Percentiles rank a stretch among this genome's conserved stretches.
phyloP scores from a whole-genome alignment of 2,888 invertebrate genomes.

The Cataglyphis albicans region DNA sequence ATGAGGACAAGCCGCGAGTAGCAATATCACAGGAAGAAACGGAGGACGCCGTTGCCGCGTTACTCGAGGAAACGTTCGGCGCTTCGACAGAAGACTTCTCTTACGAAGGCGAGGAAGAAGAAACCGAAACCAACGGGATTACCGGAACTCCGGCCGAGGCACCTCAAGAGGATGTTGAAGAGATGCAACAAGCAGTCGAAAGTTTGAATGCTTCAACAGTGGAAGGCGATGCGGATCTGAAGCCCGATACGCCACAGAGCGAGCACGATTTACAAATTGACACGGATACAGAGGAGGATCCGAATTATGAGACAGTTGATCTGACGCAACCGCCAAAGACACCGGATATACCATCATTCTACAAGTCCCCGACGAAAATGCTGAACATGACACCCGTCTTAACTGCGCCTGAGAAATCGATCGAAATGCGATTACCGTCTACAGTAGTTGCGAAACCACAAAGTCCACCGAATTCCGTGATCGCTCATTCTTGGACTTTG shows the following conservation, averaged over 20 bases:
- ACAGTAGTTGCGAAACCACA: constrained; percentile 70
- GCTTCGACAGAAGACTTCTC: constrained; percentile 87
- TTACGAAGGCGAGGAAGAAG: constrained; percentile 86
- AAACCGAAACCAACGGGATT: constrained; percentile 83
- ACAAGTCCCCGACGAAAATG: constrained; percentile 85
- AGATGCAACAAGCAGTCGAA: constrained; percentile 94
- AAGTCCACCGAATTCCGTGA: constrained; percentile 86
- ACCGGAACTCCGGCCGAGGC: constrained; percentile 87
- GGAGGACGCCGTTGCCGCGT: constrained; percentile 95
- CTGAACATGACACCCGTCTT: constrained; percentile 53
- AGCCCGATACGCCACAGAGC: constrained; percentile 94
- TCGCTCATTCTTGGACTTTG: constrained; percentile 88
- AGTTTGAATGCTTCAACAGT: constrained; percentile 90
- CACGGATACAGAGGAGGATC: constrained; percentile 93
- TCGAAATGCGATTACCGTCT: constrained; percentile 72
- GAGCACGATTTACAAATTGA: constrained; percentile 94
- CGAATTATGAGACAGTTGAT: constrained; percentile 86
- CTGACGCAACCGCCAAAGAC: constrained; percentile 87
- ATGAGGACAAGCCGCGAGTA: constrained; percentile 92
- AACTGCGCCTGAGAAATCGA: constrained; percentile 72
- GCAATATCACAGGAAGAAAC: constrained; percentile 97
- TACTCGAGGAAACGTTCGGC: constrained; percentile 94
- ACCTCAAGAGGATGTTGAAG: constrained; percentile 92
- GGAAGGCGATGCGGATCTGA: constrained; percentile 86
- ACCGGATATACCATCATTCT: constrained; percentile 87